phyloP scores from a whole-genome alignment of 2,113 vertebrate species.

The Megaptera novaeangliae region DNA sequence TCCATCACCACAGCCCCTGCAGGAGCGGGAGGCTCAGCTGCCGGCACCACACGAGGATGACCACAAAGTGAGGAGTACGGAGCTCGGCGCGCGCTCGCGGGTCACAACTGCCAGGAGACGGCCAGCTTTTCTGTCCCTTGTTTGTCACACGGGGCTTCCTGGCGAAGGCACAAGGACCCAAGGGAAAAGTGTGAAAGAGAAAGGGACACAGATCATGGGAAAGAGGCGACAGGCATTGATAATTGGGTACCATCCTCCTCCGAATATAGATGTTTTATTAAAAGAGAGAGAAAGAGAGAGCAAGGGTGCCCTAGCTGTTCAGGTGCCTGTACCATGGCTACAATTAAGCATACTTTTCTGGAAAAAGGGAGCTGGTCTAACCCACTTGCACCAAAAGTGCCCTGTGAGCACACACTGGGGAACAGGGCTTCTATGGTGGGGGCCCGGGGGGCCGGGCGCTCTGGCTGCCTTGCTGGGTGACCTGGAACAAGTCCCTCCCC shows the following conservation, averaged over 20 bases:
- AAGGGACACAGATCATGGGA: not conserved
- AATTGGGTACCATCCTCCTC: too few relatives aligned
- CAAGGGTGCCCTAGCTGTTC: rapidly evolving
- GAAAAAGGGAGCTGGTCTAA: not conserved
- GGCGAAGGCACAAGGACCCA: not conserved
- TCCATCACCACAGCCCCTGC: not conserved
- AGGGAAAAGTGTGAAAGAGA: not conserved
- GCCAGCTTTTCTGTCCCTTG: not conserved
- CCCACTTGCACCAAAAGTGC: rapidly evolving
- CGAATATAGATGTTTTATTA: not conserved
- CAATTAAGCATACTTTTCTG: not conserved
- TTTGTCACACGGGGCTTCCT: not conserved
- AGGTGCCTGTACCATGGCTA: not conserved
- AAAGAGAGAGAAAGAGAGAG: not conserved
- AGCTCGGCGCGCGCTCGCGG: rapidly evolving
- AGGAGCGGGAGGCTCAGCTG: not conserved
- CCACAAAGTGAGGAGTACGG: not conserved
- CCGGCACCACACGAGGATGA: rapidly evolving
- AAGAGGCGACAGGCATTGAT: not conserved
- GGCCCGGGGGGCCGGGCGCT: not conserved
- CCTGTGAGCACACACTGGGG: not conserved
- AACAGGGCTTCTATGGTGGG: rapidly evolving
- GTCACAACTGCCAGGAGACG: not conserved
- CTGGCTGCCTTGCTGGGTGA: not conserved
- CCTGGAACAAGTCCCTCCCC: not conserved